Percentiles rank a stretch among this genome's conserved stretches.
Evolutionary conservation across 2,113 vertebrate genomes (phyloP).

Genomic region (Climacteris rufus): DNA sequence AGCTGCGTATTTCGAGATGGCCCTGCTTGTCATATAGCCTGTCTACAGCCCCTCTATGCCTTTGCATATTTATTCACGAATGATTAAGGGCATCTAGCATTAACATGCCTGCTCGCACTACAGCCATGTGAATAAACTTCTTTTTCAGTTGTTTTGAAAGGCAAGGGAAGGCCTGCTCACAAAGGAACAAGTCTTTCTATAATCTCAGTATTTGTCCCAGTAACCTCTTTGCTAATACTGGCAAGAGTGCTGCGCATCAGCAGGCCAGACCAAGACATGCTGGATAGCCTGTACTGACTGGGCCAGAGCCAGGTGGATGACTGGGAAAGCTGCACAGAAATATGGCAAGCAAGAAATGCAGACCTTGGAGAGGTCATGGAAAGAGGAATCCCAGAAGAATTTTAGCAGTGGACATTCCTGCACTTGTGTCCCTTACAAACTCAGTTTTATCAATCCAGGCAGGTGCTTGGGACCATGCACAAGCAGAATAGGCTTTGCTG

Average conservation of each 20-base stretch:
- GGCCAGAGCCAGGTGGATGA: neutral
- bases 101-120: neutral
- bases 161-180: neutral
- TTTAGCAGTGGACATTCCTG: neutral
- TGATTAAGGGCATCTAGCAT: neutral
- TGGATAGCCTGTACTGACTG: neutral
- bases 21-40: neutral
- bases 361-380: rapidly evolving
- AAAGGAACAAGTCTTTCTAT: neutral
- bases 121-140: neutral
- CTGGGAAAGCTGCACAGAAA: neutral
- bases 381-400: neutral
- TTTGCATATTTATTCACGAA: neutral
- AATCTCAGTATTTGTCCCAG: neutral
- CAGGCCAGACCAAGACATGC: neutral
- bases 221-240: neutral
- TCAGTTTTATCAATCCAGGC: neutral
- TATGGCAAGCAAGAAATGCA: neutral
- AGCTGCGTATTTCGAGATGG: neutral
- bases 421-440: neutral
- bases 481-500: neutral
- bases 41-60: neutral
- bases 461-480: neutral
- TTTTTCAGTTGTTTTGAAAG: neutral
- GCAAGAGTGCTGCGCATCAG: neutral